phyloP scores from a whole-genome alignment of 2,113 vertebrate species.

The Hyperopisus bebe region DNA sequence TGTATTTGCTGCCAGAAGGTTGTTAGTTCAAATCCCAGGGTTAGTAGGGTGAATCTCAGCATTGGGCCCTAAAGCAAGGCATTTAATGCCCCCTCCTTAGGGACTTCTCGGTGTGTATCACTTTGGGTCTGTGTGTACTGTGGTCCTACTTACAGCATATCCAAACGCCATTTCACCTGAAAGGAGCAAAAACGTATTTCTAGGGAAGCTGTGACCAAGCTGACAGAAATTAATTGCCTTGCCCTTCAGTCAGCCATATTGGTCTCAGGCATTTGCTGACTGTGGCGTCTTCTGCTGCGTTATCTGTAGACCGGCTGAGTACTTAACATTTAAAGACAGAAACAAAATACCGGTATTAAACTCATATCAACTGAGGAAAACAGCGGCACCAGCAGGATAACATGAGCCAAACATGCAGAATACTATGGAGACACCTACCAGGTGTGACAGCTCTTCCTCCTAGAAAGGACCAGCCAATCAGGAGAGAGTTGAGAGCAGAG shows the following conservation, averaged over 20 bases:
- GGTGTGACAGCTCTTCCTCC: too few relatives aligned
- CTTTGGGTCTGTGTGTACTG: not conserved
- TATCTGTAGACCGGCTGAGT: slow-evolving; percentile 11
- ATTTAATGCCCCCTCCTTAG: not conserved
- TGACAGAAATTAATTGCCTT: not conserved
- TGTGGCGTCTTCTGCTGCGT: not conserved
- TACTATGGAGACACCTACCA: not conserved
- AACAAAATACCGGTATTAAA: not conserved
- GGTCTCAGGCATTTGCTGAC: slow-evolving; percentile 18
- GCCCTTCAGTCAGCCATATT: not conserved
- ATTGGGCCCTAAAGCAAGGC: not conserved
- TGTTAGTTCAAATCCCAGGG: not conserved
- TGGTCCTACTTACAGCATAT: not conserved
- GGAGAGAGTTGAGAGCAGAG: not conserved
- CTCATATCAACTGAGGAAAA: not conserved
- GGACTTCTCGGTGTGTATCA: not conserved
- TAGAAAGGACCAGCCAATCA: too few relatives aligned
- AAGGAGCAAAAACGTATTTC: not conserved
- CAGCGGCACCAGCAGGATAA: not conserved
- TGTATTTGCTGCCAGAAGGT: not conserved
- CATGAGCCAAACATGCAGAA: not conserved
- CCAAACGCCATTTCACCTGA: not conserved
- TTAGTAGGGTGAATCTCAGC: not conserved
- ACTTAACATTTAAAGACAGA: not conserved
- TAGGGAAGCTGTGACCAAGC: not conserved